These are phyloP conservation scores for Tortricodes alternella DNA, from an alignment of 2,888 invertebrate species.

Conservation along the genomic window DNA sequence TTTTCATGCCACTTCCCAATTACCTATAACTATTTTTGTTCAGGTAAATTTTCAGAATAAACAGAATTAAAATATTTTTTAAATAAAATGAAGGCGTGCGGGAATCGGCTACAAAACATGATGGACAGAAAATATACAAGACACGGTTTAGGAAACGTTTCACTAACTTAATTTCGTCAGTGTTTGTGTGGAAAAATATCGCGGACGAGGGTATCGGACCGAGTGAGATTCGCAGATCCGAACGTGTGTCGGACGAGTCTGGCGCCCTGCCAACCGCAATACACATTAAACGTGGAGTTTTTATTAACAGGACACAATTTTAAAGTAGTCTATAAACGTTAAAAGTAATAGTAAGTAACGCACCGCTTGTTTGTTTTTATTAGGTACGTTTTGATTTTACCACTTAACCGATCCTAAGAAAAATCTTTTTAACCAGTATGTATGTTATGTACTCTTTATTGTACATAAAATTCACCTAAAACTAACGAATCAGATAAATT, in stretches of 20 bases:
- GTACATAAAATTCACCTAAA: too few relatives aligned
- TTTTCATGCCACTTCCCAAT: too few relatives aligned
- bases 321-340: conserved; percentile 71
- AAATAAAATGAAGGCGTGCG: too few relatives aligned
- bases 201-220: conserved; percentile 47
- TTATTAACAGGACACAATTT: conserved; percentile 74
- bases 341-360: conserved; percentile 64
- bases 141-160: conserved; percentile 32
- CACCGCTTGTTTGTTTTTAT: conserved; percentile 43
- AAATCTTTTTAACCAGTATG: too few relatives aligned
- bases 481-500: too few relatives aligned
- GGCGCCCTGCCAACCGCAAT: conserved; percentile 71
- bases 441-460: too few relatives aligned
- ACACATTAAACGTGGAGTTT: conserved; percentile 61
- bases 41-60: neutral
- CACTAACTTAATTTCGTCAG: conserved; percentile 47
- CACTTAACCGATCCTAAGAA: too few relatives aligned
- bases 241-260: conserved; percentile 60
- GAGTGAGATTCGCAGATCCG: conserved; percentile 66
- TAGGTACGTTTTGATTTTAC: too few relatives aligned
- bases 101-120: too few relatives aligned
- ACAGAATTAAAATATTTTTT: too few relatives aligned
- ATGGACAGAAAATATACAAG: neutral
- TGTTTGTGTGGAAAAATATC: conserved; percentile 62
- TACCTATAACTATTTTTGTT: too few relatives aligned